phyloP scores from a whole-genome alignment of 1,140 invertebrate species.

The Parasteatoda tepidariorum region DNA sequence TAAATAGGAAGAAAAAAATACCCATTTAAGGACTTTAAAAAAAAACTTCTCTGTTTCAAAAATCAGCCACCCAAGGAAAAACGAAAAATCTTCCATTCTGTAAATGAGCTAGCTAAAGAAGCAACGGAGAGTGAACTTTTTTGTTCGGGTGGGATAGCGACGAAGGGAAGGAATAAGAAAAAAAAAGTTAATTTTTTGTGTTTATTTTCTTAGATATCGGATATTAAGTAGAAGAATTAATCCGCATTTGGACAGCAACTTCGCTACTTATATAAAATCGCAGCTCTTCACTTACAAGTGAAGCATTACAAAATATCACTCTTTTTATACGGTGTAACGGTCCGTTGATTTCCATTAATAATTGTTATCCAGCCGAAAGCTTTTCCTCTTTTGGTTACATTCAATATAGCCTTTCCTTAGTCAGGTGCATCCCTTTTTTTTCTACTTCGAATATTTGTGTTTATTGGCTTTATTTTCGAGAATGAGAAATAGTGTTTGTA shows the following conservation, averaged over 20 bases:
- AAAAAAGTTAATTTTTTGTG: constrained; percentile 7
- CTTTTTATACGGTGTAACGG: constrained; percentile 34
- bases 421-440: not conserved
- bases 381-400: constrained; percentile 24
- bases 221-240: constrained; percentile 61
- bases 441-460: not conserved
- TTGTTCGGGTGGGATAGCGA: constrained; percentile 14
- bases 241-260: constrained; percentile 48
- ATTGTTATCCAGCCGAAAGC: constrained; percentile 16
- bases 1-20: not conserved
- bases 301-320: constrained; percentile 57
- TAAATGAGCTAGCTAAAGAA: constrained; percentile 46
- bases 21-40: constrained; percentile 13
- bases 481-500: not conserved
- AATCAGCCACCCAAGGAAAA: constrained; percentile 47
- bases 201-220: constrained; percentile 53
- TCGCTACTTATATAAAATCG: constrained; percentile 35
- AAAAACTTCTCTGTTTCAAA: constrained; percentile 46
- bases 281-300: constrained; percentile 27
- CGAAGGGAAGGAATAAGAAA: not conserved
- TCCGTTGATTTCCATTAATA: constrained; percentile 54
- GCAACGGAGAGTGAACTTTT: constrained; percentile 42
- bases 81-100: constrained; percentile 32
- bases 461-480: not conserved
- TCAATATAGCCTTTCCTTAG: not conserved